Percentiles rank a stretch among this genome's conserved stretches.
Conservation (phyloP, 2,888 invertebrate genomes). For the Leptarthrus brevirostris region DNA sequence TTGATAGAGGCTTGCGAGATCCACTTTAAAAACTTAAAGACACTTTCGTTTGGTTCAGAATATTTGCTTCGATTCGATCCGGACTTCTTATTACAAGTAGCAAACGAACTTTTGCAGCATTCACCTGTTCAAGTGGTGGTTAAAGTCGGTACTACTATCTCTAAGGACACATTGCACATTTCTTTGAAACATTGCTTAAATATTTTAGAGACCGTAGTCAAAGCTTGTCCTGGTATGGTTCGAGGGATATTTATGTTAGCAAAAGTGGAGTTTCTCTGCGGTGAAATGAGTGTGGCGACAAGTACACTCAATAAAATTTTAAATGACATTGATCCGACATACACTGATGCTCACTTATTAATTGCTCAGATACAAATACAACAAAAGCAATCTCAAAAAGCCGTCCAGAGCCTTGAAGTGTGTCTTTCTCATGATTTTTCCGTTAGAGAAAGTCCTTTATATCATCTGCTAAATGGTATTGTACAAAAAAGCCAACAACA, state of each 20-base stretch:
- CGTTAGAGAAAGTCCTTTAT: slow-evolving; percentile 90
- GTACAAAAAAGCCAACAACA: slow-evolving; percentile 82
- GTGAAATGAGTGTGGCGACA: slow-evolving; percentile 79
- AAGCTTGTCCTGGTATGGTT: slow-evolving; percentile 85
- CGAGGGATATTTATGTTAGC: slow-evolving; percentile 77
- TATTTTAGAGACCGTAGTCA: slow-evolving; percentile 78
- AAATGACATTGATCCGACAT: slow-evolving; percentile 80
- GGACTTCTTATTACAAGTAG: slow-evolving; percentile 84
- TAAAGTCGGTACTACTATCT: slow-evolving; percentile 62
- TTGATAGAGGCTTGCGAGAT: slow-evolving; percentile 74
- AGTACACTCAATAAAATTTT: slow-evolving; percentile 78
- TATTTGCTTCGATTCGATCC: slow-evolving; percentile 85
- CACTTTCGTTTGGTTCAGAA: slow-evolving; percentile 77
- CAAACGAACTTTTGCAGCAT: slow-evolving; percentile 80
- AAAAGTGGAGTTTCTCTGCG: slow-evolving; percentile 83
- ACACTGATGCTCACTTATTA: slow-evolving; percentile 85
- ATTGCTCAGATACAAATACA: slow-evolving; percentile 87
- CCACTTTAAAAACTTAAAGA: slow-evolving; percentile 69
- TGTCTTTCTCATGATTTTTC: slow-evolving; percentile 93
- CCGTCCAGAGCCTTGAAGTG: slow-evolving; percentile 87
- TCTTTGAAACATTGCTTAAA: slow-evolving; percentile 73
- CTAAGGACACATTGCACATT: slow-evolving; percentile 68
- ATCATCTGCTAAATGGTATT: slow-evolving; percentile 86
- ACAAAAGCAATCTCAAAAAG: slow-evolving; percentile 77
- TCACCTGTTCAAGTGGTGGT: slow-evolving; percentile 74